Evolutionary conservation across 2,113 vertebrate genomes (phyloP).

Genomic region (Ramphastos sulfuratus): DNA sequence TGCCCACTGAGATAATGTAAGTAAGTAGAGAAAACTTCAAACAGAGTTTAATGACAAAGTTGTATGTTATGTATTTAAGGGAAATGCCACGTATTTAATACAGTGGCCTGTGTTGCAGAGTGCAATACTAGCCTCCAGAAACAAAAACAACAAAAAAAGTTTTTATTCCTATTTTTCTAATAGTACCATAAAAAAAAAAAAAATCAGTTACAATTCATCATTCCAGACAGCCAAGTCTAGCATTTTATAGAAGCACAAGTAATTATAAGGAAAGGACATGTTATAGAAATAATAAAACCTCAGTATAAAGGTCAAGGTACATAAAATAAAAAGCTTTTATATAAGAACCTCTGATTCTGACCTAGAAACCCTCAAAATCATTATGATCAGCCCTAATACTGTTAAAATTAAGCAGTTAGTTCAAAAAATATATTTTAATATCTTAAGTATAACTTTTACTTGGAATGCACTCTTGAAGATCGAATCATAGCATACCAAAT

Average conservation of each 20-base stretch:
- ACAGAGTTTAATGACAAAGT: slow-evolving; percentile 30
- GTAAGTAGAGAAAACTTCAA: slow-evolving; percentile 69
- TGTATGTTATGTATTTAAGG: not conserved
- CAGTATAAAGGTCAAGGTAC: slow-evolving; percentile 15
- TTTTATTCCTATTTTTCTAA: slow-evolving; percentile 10
- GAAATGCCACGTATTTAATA: not conserved
- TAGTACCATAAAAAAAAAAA: not conserved
- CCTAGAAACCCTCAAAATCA: not conserved
- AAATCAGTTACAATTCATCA: slow-evolving; percentile 21
- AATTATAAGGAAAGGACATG: slow-evolving; percentile 13
- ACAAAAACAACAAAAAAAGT: not conserved
- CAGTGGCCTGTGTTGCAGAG: not conserved
- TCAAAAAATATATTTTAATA: slow-evolving; percentile 1
- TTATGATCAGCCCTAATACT: not conserved
- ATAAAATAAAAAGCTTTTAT: slow-evolving; percentile 35
- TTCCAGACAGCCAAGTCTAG: not conserved
- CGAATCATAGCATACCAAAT: not conserved
- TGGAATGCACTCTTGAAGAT: not conserved
- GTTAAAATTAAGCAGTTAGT: not conserved
- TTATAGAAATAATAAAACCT: slow-evolving; percentile 45
- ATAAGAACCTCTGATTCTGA: slow-evolving; percentile 27
- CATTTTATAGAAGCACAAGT: slow-evolving; percentile 24
- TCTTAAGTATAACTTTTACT: not conserved
- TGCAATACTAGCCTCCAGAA: not conserved
- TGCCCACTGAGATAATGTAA: slow-evolving; percentile 65